Evolutionary conservation across 2,113 vertebrate species (phyloP).

Genomic region (Amphiprion ocellaris): DNA sequence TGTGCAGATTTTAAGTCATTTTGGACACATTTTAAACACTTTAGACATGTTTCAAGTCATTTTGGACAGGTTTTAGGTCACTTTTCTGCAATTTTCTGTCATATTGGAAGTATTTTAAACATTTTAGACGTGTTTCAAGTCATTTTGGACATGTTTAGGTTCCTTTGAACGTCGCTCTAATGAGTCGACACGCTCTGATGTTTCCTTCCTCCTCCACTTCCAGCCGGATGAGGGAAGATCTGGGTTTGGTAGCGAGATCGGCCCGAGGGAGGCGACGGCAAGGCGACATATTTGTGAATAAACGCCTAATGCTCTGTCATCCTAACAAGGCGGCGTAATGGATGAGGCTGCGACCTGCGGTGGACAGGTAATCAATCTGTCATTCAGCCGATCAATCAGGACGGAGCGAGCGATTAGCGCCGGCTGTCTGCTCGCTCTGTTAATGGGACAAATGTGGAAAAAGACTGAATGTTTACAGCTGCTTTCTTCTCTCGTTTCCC

Average conservation of each 20-base stretch:
- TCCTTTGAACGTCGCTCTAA: constrained; percentile 29
- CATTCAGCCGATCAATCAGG: constrained; percentile 42
- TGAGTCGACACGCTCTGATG: constrained; percentile 35
- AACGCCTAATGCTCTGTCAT: constrained; percentile 44
- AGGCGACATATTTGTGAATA: constrained; percentile 40
- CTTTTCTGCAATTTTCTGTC: too few relatives aligned
- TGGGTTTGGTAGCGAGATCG: constrained; percentile 62
- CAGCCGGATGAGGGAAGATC: constrained; percentile 52
- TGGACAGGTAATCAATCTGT: constrained; percentile 63
- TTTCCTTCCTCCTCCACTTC: constrained; percentile 42
- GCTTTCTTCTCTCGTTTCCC: background rate
- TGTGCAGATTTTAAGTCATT: too few relatives aligned
- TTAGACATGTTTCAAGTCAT: too few relatives aligned
- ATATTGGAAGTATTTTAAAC: too few relatives aligned
- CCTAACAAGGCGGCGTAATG: constrained; percentile 36
- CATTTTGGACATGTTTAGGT: too few relatives aligned
- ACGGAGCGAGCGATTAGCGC: constrained; percentile 11
- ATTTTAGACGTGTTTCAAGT: too few relatives aligned
- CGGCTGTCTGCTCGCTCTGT: background rate
- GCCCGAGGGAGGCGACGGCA: constrained; percentile 31
- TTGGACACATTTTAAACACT: too few relatives aligned
- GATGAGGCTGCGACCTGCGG: constrained; percentile 45
- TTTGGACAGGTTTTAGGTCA: too few relatives aligned
- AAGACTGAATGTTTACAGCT: background rate
- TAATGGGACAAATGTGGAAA: constrained; percentile 14